Evolutionary conservation across 2,113 vertebrate genomes (phyloP), one percentile per base, ranked within the genome.

Genomic region (Hypanus sabinus): DNA sequence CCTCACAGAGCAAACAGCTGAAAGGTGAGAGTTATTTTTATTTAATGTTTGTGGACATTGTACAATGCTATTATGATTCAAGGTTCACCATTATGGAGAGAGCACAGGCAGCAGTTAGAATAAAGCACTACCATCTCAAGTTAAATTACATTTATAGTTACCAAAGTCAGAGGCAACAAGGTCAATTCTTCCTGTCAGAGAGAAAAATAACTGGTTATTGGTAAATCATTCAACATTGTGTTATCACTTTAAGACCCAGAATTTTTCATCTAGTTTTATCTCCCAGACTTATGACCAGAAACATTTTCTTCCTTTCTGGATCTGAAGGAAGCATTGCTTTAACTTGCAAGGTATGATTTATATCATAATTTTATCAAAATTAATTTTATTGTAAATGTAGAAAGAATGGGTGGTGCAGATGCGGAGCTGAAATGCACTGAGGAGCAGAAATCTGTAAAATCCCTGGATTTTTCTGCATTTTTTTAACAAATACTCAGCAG

Each of bases 401-500:
- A 36, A 92, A 46, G 36, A 2, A 30, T 65, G 24, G 33, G 90
- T 36, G 18, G 9, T 27, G 30, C 90, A 70, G 3, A 92, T 70
- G 12, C 90, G 24, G 33, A 46, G 68, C 36, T 46, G 68, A 92
- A 71, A 71, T 36, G 33, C 3, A 38, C 36, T 92, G 88, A 71
- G 33, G 68, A 9, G 62, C 68, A 60, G 11, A 10, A 55, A 24
- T 36, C 60, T 70, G 18, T 91, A 91, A 92, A 92, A 92, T 70
- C 33, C 33, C 20, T 70, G 0, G 33, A 62, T 68, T 90, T 36
- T n/a, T 70, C 62, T 70, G 88, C 62, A 70, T 70, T 91, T 91
- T 91, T 36, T 62, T 68, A 92, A 92, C 68, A n/a, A 62, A 92
- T 70, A 70, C 88, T 20, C 65, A 92, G 88, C 88, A 92, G n/a